A percentile compares a stretch with the other conserved stretches of the same genome.
Conservation (phyloP, 2,888 invertebrate species). For the Cheilosia pagana region DNA sequence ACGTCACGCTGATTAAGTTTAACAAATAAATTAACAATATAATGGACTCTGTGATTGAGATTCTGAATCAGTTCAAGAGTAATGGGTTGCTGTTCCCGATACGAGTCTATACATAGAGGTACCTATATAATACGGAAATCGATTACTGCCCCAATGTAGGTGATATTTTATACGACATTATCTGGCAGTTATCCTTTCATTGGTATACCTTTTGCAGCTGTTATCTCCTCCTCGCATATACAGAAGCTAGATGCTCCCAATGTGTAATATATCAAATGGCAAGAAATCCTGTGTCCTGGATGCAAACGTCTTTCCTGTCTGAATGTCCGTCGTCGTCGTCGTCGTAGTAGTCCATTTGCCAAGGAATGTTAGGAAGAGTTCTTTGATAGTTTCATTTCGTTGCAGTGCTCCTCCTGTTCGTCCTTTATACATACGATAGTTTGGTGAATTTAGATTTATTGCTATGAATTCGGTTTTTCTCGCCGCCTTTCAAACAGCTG, state of each 20-base stretch:
- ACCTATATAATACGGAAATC: constrained; percentile 42
- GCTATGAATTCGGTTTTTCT: constrained; percentile 64
- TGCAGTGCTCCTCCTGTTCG: constrained; percentile 30
- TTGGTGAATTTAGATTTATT: constrained; percentile 66
- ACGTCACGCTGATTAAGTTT: constrained; percentile 46
- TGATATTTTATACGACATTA: constrained; percentile 70
- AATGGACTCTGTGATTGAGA: constrained; percentile 38
- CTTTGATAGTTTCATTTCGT: constrained; percentile 66
- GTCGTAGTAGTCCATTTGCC: constrained; percentile 2
- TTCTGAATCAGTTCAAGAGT: constrained; percentile 43
- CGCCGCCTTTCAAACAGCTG: constrained; percentile 57
- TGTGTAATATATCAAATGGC: constrained; percentile 64
- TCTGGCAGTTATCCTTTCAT: constrained; percentile 67
- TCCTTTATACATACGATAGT: background rate
- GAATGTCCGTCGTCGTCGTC: constrained; percentile 8
- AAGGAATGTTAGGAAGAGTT: constrained; percentile 44
- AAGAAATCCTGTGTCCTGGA: constrained; percentile 57
- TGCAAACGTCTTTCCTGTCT: constrained; percentile 49
- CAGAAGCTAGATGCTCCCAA: constrained; percentile 40
- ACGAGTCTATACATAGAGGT: background rate
- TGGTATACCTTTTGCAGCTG: constrained; percentile 64
- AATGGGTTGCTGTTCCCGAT: constrained; percentile 26
- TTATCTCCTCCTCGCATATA: constrained; percentile 60
- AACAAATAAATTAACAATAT: constrained; percentile 48
- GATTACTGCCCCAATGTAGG: constrained; percentile 48